Evolutionary conservation across 2,888 invertebrate genomes (phyloP).

Genomic region (Eudemis profundana): DNA sequence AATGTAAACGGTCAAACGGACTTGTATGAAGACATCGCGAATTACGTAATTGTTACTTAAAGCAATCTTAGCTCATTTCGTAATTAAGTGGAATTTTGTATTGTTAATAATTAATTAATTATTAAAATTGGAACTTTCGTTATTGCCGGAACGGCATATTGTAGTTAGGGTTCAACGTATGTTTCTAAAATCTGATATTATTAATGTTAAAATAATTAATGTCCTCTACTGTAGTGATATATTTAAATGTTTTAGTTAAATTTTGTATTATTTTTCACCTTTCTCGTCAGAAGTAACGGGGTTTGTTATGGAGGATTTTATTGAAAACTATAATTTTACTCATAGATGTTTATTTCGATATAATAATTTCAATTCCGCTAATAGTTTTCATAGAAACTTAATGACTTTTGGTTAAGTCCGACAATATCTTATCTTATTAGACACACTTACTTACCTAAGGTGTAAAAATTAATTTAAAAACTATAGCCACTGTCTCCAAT

Average conservation of each 20-base stretch:
- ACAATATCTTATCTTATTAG: too few species aligned
- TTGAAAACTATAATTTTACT: slow-evolving; percentile 2
- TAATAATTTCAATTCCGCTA: background rate
- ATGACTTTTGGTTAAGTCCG: too few species aligned
- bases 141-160: slow-evolving; percentile 47
- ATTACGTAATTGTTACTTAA: slow-evolving; percentile 23
- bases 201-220: slow-evolving; percentile 65
- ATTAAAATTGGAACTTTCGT: slow-evolving; percentile 41
- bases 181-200: slow-evolving; percentile 58
- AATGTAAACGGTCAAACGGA: background rate
- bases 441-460: too few species aligned
- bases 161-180: slow-evolving; percentile 63
- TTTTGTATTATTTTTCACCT: slow-evolving; percentile 72
- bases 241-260: slow-evolving; percentile 67
- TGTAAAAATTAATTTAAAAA: too few species aligned
- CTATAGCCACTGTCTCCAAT: too few species aligned
- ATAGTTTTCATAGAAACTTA: too few species aligned
- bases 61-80: slow-evolving; percentile 40
- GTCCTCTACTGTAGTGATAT: slow-evolving; percentile 61
- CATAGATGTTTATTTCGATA: too few species aligned
- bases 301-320: slow-evolving; percentile 62
- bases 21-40: slow-evolving; percentile 33
- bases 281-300: slow-evolving; percentile 82
- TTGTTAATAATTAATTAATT: slow-evolving; percentile 35
- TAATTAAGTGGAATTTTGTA: slow-evolving; percentile 37